Conservation (phyloP, 1,140 invertebrate genomes). For the Drosophila triauraria region DNA sequence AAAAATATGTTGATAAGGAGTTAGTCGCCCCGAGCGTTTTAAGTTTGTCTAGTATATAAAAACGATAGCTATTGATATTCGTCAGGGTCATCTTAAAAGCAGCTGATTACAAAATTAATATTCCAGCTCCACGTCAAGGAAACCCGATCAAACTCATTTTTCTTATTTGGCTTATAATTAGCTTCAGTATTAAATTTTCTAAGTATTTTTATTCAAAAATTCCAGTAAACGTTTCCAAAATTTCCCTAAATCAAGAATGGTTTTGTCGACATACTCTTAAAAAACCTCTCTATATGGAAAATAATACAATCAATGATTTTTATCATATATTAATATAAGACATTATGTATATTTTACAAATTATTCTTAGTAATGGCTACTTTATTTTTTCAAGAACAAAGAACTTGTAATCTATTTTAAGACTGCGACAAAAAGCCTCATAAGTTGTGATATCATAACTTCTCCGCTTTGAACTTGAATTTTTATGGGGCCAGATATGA, state of each 20-base stretch:
- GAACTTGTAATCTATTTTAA: neutral
- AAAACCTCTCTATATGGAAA: too few species aligned
- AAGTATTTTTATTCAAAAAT: neutral
- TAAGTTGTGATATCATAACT: neutral
- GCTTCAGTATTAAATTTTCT: neutral
- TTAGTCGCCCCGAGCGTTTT: neutral
- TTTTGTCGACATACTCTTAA: too few species aligned
- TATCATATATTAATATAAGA: neutral
- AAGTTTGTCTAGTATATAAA: conserved; percentile 1
- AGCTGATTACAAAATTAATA: neutral
- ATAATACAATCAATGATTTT: too few species aligned
- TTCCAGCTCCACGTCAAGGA: neutral
- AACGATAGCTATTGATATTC: neutral
- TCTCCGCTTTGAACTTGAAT: neutral
- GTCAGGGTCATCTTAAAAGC: neutral
- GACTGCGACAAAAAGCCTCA: too few species aligned
- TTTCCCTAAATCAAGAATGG: too few species aligned
- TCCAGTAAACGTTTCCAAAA: too few species aligned
- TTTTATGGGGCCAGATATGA: neutral
- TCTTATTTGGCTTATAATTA: too few species aligned
- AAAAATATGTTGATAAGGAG: neutral
- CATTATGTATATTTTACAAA: neutral
- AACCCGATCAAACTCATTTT: too few species aligned
- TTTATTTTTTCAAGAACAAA: neutral
- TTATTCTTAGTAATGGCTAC: neutral